These are phyloP conservation scores for Electrona antarctica DNA, from an alignment of 2,113 vertebrate species.

Conservation along the genomic window DNA sequence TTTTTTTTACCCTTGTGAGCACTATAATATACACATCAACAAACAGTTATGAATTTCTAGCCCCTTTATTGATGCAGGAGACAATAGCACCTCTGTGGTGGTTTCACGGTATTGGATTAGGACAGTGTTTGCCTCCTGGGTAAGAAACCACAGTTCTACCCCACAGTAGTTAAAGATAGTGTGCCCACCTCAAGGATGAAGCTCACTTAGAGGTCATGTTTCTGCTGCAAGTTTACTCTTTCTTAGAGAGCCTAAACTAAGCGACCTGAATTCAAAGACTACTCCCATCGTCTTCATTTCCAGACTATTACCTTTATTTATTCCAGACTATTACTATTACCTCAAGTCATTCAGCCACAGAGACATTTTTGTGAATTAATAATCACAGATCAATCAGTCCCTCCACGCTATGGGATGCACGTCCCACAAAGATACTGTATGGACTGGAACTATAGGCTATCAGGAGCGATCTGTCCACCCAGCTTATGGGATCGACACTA, in stretches of 20 bases:
- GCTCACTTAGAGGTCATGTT: not conserved
- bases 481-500: too few relatives aligned
- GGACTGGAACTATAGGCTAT: too few relatives aligned
- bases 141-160: not conserved
- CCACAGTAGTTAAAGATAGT: not conserved
- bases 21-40: too few relatives aligned
- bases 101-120: not conserved
- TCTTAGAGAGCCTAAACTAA: not conserved
- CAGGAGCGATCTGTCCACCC: too few relatives aligned
- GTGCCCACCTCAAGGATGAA: not conserved
- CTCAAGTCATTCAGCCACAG: too few relatives aligned
- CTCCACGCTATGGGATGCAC: too few relatives aligned
- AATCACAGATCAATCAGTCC: too few relatives aligned
- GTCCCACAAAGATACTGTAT: too few relatives aligned
- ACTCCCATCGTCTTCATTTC: not conserved
- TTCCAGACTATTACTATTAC: too few relatives aligned
- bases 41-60: not conserved
- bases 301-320: not conserved
- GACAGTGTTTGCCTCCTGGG: not conserved
- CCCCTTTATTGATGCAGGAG: not conserved
- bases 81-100: not conserved
- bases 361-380: too few relatives aligned
- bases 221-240: not conserved
- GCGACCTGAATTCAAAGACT: not conserved
- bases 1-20: too few relatives aligned